Conservation (phyloP, 2,113 vertebrate species). For the Athene cunicularia region DNA sequence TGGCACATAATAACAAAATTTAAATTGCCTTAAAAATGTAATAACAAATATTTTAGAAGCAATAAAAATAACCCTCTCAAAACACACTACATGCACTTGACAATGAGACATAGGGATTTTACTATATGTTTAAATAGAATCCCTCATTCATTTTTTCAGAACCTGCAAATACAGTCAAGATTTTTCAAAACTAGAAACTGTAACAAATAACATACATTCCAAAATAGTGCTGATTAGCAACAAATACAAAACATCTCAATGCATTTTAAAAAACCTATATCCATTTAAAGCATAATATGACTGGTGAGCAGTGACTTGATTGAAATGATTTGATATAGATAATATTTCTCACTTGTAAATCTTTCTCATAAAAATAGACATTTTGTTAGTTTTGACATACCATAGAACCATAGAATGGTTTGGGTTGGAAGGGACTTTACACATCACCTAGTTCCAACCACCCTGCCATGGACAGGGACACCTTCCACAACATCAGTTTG, state of each 20-base stretch:
- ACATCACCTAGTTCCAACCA: too few species aligned
- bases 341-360: neutral
- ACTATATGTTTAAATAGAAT: neutral
- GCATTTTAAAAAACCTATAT: neutral
- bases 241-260: neutral
- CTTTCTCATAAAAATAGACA: neutral
- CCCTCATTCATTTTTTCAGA: neutral
- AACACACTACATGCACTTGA: neutral
- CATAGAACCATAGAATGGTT: too few species aligned
- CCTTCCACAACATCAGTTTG: too few species aligned
- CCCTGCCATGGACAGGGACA: too few species aligned
- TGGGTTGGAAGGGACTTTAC: too few species aligned
- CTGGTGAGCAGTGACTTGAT: neutral
- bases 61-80: neutral
- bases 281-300: neutral
- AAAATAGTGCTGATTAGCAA: neutral
- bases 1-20: neutral
- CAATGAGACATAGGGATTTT: neutral
- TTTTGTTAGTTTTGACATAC: neutral
- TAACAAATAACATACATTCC: neutral
- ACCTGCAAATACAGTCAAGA: neutral
- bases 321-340: neutral
- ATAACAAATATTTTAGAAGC: slow-evolving; percentile 9
- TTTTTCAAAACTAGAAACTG: neutral
- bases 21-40: slow-evolving; percentile 48